A percentile compares a stretch with the other conserved stretches of the same genome.
Conservation (phyloP, 30 jellyfish, hydroid and myxozoan species). For the Chrysaora quinquecirrha region DNA sequence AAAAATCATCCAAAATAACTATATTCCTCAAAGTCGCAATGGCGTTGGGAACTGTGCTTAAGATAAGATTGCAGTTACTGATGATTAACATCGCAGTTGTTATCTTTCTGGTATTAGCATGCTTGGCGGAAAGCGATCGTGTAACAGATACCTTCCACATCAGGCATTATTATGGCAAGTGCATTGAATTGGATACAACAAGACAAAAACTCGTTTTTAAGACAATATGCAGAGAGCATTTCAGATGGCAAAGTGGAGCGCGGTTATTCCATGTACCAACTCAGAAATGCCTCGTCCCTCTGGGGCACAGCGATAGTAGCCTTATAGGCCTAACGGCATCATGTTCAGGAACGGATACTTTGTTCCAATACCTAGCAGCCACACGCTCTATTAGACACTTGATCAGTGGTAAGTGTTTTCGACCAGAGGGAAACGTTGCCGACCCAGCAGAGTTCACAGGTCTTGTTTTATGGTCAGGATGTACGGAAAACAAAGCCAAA, state of each 20-base stretch:
- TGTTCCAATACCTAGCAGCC: slow-evolving; percentile 38
- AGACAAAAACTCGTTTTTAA: slow-evolving; percentile 20
- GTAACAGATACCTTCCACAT: slow-evolving; percentile 9
- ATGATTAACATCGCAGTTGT: too few relatives aligned
- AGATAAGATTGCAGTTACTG: neutral
- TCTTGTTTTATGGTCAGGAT: slow-evolving; percentile 12
- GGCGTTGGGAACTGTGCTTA: neutral
- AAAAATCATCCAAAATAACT: too few relatives aligned
- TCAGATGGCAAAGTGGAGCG: slow-evolving; percentile 47
- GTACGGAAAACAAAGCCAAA: neutral
- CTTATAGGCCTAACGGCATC: neutral
- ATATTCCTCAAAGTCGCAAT: too few relatives aligned
- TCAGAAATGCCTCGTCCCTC: slow-evolving; percentile 14
- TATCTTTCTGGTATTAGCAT: too few relatives aligned
- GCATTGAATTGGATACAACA: slow-evolving; percentile 20
- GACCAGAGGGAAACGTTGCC: neutral
- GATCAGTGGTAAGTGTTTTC: slow-evolving; percentile 27
- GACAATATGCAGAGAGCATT: slow-evolving; percentile 31
- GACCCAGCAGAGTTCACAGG: slow-evolving; percentile 3
- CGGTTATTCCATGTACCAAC: slow-evolving; percentile 34
- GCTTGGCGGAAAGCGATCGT: neutral
- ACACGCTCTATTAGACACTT: slow-evolving; percentile 14
- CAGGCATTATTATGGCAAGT: slow-evolving; percentile 32
- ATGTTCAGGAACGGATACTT: slow-evolving; percentile 28
- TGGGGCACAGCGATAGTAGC: slow-evolving; percentile 27